phyloP scores from a whole-genome alignment of 2,888 invertebrate species.

The Cheilosia vulpina region DNA sequence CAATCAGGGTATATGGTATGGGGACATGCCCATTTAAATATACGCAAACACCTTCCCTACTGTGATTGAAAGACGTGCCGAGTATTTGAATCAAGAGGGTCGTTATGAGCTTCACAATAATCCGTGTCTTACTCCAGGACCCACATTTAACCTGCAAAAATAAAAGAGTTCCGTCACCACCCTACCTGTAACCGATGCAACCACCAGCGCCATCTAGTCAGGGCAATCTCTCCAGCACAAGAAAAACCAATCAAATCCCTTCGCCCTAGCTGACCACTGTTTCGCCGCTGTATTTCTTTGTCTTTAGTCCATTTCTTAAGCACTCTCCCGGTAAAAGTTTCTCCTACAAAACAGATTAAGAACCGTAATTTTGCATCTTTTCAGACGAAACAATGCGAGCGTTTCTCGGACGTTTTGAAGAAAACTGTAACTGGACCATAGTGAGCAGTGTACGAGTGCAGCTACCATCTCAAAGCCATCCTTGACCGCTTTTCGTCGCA shows the following conservation, averaged over 20 bases:
- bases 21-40: too few relatives aligned
- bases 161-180: too few relatives aligned
- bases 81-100: too few relatives aligned
- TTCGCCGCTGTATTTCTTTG: neutral
- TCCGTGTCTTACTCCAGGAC: too few relatives aligned
- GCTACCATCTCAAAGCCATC: conserved; percentile 48
- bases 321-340: conserved; percentile 6
- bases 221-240: neutral
- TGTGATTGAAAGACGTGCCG: too few relatives aligned
- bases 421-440: conserved; percentile 63
- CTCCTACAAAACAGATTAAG: conserved; percentile 27
- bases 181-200: too few relatives aligned
- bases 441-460: conserved; percentile 10
- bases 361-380: conserved; percentile 41
- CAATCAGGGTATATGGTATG: too few relatives aligned
- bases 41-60: too few relatives aligned
- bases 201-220: neutral
- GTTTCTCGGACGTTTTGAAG: conserved; percentile 39
- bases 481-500: conserved; percentile 74
- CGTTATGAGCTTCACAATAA: too few relatives aligned
- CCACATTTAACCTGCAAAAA: too few relatives aligned
- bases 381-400: conserved; percentile 9
- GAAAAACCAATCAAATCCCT: neutral
- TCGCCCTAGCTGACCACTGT: neutral
- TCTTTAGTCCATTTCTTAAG: neutral